Conservation (phyloP, 1,140 invertebrate species). For the Meloidogyne hapla region DNA sequence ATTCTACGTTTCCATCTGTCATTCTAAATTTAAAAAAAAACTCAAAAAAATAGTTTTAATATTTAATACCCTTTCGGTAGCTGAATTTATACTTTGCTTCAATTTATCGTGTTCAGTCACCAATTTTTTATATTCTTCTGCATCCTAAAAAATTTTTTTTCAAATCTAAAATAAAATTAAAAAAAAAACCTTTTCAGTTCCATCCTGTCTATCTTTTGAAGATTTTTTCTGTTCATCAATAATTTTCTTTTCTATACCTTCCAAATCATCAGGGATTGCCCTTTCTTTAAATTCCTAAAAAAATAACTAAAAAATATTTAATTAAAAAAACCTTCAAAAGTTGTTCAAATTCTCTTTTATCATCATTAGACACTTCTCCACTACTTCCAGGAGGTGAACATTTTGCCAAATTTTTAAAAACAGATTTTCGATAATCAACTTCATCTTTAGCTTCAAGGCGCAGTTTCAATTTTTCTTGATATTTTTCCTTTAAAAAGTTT, state of each 20-base stretch:
- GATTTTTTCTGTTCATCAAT: not conserved
- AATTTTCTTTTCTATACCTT: conserved; percentile 8
- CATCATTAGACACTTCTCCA: not conserved
- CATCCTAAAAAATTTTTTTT: conserved; percentile 18
- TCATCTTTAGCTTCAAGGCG: not conserved
- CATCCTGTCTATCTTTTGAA: conserved; percentile 26
- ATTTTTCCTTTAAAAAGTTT: not conserved
- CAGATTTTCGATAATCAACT: not conserved
- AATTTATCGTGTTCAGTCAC: conserved; percentile 31
- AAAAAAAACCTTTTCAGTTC: conserved; percentile 20
- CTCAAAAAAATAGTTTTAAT: not conserved
- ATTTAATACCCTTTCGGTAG: not conserved
- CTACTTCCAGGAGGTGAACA: conserved; percentile 2
- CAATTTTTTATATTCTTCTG: conserved; percentile 25
- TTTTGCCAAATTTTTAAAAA: not conserved
- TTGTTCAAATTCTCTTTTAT: conserved; percentile 8
- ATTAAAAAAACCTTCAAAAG: not conserved
- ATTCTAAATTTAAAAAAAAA: conserved; percentile 64
- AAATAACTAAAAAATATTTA: not conserved
- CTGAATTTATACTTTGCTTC: not conserved
- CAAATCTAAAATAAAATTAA: too few relatives aligned
- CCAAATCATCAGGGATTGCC: conserved; percentile 30
- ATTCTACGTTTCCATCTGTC: conserved; percentile 67
- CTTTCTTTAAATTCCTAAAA: conserved; percentile 39
- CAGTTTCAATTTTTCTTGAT: not conserved